Evolutionary conservation across 64 coral and sea anemone genomes (phyloP), one percentile per base, ranked within the genome.

Genomic region (Pocillopora damicornis): DNA sequence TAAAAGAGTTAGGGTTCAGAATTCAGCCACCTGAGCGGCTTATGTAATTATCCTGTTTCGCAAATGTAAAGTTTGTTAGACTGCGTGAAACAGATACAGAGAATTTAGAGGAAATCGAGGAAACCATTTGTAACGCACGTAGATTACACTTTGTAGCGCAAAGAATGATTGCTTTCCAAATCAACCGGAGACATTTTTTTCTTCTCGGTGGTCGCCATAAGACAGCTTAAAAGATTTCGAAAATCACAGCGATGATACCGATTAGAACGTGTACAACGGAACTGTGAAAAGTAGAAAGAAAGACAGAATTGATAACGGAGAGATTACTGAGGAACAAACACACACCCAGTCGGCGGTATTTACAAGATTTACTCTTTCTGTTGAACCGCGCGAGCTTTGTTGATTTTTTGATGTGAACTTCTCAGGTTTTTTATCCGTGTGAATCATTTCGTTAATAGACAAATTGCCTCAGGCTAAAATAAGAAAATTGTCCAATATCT

Each of bases 161-260:
- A 69, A 18, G 42, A 85, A 9, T 85, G 35, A 58, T 22, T 72
- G 13, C 30, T 8, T 73, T 36, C 18, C 35, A 13, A 20, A 67
- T 69, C 72, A 72, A 42, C 75, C 81, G 81, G 81, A 85, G 81
- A 85, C 81, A n/a, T 72, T 22, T 72, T 37, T 22, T 72, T 37
- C 37, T 69, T 71, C 11, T 23, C 1, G 36, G 0, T 34, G 35
- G 38, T 45, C 65, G 58, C 63, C 35, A 58, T 23, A 85, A 85
- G 81, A 85, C 81, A 85, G 38, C 64, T 85, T 85, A 72, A 83
- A 83, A 85, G 64, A 85, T 72, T 26, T 85, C 20, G 68, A 66
- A 51, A 85, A 85, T 85, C 81, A 73, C 10, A 58, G 35, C 67
- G 36, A 83, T 83, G 80, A 51, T 67, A 83, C 20, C 25, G 67